Conservation (phyloP, 2,797 vertebrate genomes). For the Columba guinea region DNA sequence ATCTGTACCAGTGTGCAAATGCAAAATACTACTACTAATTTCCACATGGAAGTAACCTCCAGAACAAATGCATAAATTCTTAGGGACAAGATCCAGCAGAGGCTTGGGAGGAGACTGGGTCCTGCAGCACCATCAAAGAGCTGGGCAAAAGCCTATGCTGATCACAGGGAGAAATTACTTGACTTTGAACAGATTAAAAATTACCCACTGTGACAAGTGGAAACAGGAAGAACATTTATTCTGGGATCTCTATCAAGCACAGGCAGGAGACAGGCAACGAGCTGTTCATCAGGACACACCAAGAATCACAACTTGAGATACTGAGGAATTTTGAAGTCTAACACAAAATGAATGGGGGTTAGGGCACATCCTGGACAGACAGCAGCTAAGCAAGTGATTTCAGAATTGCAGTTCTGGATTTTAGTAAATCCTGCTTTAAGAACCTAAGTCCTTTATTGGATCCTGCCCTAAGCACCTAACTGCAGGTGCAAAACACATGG, state of each 20-base stretch:
- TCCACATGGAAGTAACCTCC: not conserved
- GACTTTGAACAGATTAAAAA: not conserved
- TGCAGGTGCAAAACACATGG: not conserved
- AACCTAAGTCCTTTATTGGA: constrained; percentile 42
- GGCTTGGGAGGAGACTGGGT: not conserved
- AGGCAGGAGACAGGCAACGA: not conserved
- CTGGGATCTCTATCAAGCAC: not conserved
- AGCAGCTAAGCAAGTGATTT: constrained; percentile 30
- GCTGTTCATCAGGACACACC: not conserved
- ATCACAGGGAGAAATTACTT: not conserved
- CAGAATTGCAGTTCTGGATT: constrained; percentile 11
- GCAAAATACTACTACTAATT: not conserved
- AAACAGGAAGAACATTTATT: not conserved
- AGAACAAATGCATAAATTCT: not conserved
- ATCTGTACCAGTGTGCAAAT: not conserved
- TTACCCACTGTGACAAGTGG: not conserved
- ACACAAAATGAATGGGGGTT: not conserved
- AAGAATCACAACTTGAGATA: not conserved
- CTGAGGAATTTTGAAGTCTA: not conserved
- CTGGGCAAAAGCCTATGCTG: not conserved
- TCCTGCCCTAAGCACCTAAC: constrained; percentile 17
- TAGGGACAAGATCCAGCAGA: not conserved
- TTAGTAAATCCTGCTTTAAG: constrained; percentile 52
- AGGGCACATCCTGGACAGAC: not conserved
- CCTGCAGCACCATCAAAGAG: not conserved